Evolutionary conservation across 2,797 vertebrate genomes (phyloP).

Genomic region (Adrianichthys oophorus): DNA sequence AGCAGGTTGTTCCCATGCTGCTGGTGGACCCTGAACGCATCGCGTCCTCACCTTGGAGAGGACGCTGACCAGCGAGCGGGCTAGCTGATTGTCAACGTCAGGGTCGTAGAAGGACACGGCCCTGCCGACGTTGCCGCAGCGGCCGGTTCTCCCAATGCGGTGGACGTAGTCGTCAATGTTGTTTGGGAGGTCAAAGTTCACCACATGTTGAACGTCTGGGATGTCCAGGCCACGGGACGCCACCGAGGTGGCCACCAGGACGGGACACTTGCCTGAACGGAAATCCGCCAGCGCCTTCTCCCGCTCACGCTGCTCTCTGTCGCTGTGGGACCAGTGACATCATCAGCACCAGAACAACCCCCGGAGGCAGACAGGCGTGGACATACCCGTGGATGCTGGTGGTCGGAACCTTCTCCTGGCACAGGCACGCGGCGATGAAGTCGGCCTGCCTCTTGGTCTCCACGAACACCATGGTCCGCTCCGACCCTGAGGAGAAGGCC

Average conservation of each 20-base stretch:
- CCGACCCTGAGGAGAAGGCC: constrained; percentile 69
- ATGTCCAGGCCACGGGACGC: constrained; percentile 94
- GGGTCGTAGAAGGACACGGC: constrained; percentile 90
- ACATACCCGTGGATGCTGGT: constrained; percentile 95
- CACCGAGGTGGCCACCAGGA: constrained; percentile 93
- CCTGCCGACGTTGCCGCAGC: constrained; percentile 90
- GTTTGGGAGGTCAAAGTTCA: constrained; percentile 92
- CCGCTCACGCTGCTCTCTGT: constrained; percentile 89
- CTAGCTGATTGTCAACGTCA: constrained; percentile 58
- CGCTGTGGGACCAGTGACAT: constrained; percentile 65
- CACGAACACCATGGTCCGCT: constrained; percentile 95
- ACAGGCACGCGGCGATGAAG: constrained; percentile 88
- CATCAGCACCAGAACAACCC: not conserved
- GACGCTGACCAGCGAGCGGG: constrained; percentile 82
- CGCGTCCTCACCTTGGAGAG: constrained; percentile 79
- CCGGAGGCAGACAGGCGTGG: not conserved
- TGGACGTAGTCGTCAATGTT: constrained; percentile 93
- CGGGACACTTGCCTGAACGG: constrained; percentile 84
- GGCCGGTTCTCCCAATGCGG: constrained; percentile 93
- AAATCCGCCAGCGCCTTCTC: constrained; percentile 88
- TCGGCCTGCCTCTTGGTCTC: constrained; percentile 93
- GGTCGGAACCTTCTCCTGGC: constrained; percentile 88
- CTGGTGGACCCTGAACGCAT: no score
- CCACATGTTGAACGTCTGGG: constrained; percentile 91
- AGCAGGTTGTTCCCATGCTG: not conserved